Evolutionary conservation across 1,140 invertebrate genomes (phyloP), one percentile per base, ranked within the genome.

Genomic region (Neelides sp.): DNA sequence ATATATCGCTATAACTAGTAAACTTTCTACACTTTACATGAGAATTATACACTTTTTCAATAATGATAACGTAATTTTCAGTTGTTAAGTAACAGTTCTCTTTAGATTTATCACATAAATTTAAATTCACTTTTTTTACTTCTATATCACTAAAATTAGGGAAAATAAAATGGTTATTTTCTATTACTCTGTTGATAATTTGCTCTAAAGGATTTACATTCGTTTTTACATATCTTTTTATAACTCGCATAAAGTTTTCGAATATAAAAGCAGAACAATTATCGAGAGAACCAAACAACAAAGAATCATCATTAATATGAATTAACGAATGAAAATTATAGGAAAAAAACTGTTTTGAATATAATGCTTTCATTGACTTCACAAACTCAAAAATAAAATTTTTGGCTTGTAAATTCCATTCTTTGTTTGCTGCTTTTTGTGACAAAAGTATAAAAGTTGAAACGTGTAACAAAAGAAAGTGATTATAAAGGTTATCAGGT

Each of bases 401-500:
- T 27, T 28, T 8, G 20, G 52, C 52, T 28, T 12, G 36, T 10
- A 28, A n/a, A 36, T 30, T 27, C 23, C 43, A 47, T 22, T 48
- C 17, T 8, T 13, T 7, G 4, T 27, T 15, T 5, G n/a, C 13
- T 2, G 28, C 39, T 15, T 32, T 36, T 35, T 10, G n/a, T 7
- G 19, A 10, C 2, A 34, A 19, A 10, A 66, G 40, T 37, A 62
- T 56, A 54, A 48, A 55, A 10, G 69, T 57, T 12, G 54, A 49
- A 35, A 63, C 50, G 48, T 62, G 64, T 1, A 72, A 45, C 13
- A 57, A 22, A 15, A 68, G 19, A 59, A 72, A 71, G 57, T 72
- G 61, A 12, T 59, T 13, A 59, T 68, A 68, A 13, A 58, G n/a
- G n/a, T 64, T 49, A 27, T 59, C 26, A 22, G 50, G n/a, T 24